Evolutionary conservation across 2,797 vertebrate species (phyloP), one percentile per base, ranked within the genome.

Genomic region (Neoniphon sammara): DNA sequence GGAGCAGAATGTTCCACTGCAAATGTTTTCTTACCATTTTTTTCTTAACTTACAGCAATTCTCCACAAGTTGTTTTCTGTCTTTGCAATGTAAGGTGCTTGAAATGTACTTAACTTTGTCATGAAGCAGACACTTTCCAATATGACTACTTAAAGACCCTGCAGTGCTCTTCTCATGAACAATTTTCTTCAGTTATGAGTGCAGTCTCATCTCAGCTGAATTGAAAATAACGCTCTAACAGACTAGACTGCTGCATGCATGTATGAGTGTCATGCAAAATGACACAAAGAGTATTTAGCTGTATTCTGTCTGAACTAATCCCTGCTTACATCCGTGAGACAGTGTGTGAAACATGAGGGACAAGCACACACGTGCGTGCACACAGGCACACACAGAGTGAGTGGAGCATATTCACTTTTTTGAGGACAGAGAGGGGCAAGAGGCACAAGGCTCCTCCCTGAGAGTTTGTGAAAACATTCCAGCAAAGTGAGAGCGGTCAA

Each of bases 391-490:
- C 47, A 69, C 54, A 74, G 39, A 73, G 75, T 54, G 56, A 81
- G 70, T 25, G 66, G 65, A 87, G 73, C 75, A 64, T 70, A 49
- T 78, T 81, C 53, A 77, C 60, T 68, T 81, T 34, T 77, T 46
- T 47, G 2, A 71, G 80, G 81, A 88, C 80, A 72, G 83, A 83
- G 47, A 76, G 85, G 82, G 67, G 79, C 73, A 69, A 79, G 82
- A 90, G 84, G 82, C 80, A 17, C 67, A 78, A 84, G 80, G 91
- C 94, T 94, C 94, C 94, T 93, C 94, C 94, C 93, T 90, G 88
- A 90, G 88, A 90, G 72, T 94, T 91, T 91, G 91, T 85, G 85
- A 94, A 95, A 95, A 94, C 94, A 95, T 95, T 95, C 93, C 94
- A 93, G 91, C 89, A 79, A 85, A 92, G 85, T 77, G 81, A 89